These are phyloP conservation scores for Sitobion miscanthi DNA, from an alignment of 1,140 invertebrate species.

Conservation along the genomic window DNA sequence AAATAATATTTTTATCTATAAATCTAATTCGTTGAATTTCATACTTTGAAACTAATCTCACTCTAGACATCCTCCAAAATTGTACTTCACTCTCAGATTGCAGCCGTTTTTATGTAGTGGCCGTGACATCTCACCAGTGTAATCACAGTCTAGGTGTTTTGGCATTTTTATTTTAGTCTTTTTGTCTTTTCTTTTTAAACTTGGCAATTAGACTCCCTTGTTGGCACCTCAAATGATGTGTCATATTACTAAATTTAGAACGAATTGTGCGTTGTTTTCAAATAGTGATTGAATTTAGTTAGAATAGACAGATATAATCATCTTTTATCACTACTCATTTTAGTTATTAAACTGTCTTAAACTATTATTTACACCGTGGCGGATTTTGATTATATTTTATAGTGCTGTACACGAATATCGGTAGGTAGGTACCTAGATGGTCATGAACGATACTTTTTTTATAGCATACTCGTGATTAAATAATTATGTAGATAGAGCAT, in stretches of 20 bases:
- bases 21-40: neutral
- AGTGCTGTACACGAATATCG: neutral
- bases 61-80: neutral
- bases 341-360: conserved; percentile 15
- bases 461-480: neutral
- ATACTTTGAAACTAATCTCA: neutral
- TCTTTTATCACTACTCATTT: conserved; percentile 5
- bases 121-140: neutral
- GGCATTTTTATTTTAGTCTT: conserved; percentile 31
- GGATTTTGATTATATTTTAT: conserved; percentile 26
- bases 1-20: neutral
- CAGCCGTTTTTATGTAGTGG: neutral
- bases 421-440: neutral
- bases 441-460: conserved; percentile 29
- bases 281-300: conserved; percentile 5
- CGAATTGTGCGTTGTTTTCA: neutral
- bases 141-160: neutral
- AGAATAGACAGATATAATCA: neutral
- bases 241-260: conserved; percentile 44
- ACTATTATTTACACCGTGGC: neutral
- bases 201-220: conserved; percentile 18
- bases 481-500: neutral
- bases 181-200: conserved; percentile 25
- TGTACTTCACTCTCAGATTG: conserved; percentile 7
- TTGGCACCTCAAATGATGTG: conserved; percentile 23